Base-by-base conservation (phyloP, 35 echinoderm and acorn worm genomes). In the Anneissia japonica region DNA sequence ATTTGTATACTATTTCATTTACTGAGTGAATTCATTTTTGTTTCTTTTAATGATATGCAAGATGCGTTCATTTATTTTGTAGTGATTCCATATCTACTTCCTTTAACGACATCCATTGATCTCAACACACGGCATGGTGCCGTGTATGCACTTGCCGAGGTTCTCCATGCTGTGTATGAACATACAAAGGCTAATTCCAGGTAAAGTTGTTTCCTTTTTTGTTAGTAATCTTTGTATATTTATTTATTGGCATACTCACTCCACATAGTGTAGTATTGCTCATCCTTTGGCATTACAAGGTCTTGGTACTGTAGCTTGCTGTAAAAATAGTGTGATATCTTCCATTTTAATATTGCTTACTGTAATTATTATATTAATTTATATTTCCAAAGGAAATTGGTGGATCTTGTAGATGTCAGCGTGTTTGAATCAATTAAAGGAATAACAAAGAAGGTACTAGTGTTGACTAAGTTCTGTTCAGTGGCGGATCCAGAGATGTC, bases 41-140 rank as follows among this genome's bases (percentile, higher is more conserved):
- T 23, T 10, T 19, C 64, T 13, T 32, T 76, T 23, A 10, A 35
- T 64, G 26, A 13, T 38, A 0, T 30, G 76, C 35, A 45, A 9
- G 46, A 46, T 34, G 38, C n/a, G 30, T 79, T 84, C 84, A 72
- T 84, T 23, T 45, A 38, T 37, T 26, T 80, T 79, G 4, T 79
- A 99, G 96, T 94, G 46, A 76, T 99, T 17, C 93, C 81, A 23
- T 74, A 46, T 14, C 26, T 94, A 28, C 87, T 99, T 37, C 92
- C 96, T 37, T 86, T 91, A 35, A 79, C 89, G 32, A 91, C 96
- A 38, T 92, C 92, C 4, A 93, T 99, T 74, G 96, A 99, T 78
- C 46, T 99, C 6, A 94, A 91, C 81, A 91, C 96, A 0, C 76
- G 96, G 39, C 96, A 99, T 72, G 96, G 96, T 56, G 86, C 83